phyloP scores from a whole-genome alignment of 2,797 vertebrate genomes.

The Coilia nasus region DNA sequence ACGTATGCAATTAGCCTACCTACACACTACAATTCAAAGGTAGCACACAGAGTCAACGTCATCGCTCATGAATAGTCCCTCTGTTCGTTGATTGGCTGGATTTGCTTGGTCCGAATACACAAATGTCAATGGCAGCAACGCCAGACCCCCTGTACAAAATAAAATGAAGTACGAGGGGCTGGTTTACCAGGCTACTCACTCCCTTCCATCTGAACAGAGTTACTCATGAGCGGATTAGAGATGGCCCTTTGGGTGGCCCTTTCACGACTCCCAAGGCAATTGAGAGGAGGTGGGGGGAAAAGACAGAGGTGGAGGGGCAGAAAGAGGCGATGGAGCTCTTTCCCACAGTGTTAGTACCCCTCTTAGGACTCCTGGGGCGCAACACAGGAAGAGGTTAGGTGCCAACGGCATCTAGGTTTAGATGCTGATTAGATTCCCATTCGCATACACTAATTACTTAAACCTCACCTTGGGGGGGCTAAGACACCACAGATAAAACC shows the following conservation, averaged over 20 bases:
- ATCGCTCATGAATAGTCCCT: too few species aligned
- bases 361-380: background rate
- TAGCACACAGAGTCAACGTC: too few species aligned
- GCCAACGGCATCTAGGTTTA: background rate
- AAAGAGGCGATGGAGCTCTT: background rate
- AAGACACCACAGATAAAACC: background rate
- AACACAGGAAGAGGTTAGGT: background rate
- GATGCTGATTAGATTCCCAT: background rate
- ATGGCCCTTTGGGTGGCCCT: background rate
- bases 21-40: too few species aligned
- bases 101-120: too few species aligned
- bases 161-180: too few species aligned
- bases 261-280: background rate
- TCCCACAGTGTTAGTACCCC: background rate
- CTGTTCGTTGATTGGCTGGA: too few species aligned
- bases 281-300: background rate
- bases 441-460: background rate
- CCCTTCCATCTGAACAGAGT: background rate
- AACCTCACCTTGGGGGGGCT: background rate
- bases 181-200: too few species aligned
- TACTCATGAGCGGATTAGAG: background rate
- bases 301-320: too few species aligned
- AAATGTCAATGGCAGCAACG: too few species aligned
- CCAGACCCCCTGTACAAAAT: too few species aligned
- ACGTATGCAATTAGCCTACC: too few species aligned